These are phyloP conservation scores for Arbacia lixula DNA, from an alignment of 53 echinoderm and acorn worm genomes.

Conservation along the genomic window DNA sequence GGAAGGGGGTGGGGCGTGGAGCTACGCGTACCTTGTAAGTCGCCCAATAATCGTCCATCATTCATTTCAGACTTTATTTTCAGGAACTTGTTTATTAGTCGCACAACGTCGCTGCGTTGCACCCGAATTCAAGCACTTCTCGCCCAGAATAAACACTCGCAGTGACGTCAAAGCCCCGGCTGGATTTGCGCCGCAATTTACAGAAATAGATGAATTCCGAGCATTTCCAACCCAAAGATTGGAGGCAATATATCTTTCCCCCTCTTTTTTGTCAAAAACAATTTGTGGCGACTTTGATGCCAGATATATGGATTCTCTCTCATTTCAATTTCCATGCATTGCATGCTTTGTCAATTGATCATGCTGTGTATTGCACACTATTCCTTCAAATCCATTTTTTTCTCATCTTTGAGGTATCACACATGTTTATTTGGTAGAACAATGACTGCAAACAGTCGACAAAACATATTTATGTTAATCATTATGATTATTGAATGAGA, in stretches of 20 bases:
- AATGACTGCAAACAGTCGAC: no score
- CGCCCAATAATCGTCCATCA: conserved; percentile 13
- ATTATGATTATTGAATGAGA: no score
- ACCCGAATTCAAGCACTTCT: conserved; percentile 44
- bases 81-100: conserved; percentile 51
- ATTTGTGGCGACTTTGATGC: background rate
- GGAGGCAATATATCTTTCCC: conserved; percentile 16
- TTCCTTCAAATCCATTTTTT: no score
- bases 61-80: conserved; percentile 31
- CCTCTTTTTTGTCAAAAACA: conserved; percentile 40
- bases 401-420: no score
- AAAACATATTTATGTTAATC: no score
- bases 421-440: no score
- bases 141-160: conserved; percentile 46
- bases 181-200: conserved; percentile 39
- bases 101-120: conserved; percentile 38
- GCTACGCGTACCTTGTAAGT: no score
- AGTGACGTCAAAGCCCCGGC: conserved; percentile 22
- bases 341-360: no score
- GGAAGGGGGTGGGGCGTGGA: no score
- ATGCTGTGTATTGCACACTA: no score
- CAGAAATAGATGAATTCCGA: conserved; percentile 47
- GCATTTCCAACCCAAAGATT: background rate
- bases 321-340: no score
- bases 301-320: no score